phyloP scores from a whole-genome alignment of 1,140 invertebrate genomes.

The Drosophila carrolli region DNA sequence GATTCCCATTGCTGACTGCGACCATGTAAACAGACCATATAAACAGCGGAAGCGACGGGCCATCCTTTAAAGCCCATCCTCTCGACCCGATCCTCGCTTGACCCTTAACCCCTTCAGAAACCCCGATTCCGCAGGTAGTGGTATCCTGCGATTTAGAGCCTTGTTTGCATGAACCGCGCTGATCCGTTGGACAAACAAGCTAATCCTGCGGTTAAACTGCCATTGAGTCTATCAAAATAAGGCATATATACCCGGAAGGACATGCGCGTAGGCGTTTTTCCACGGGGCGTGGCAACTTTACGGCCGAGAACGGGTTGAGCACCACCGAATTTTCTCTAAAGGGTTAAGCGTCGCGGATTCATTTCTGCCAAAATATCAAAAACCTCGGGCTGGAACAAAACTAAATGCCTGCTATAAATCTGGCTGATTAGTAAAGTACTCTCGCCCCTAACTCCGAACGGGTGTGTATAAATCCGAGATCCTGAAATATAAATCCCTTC shows the following conservation, averaged over 20 bases:
- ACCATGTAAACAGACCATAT: constrained; percentile 74
- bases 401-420: constrained; percentile 79
- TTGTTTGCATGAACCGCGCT: constrained; percentile 73
- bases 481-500: constrained; percentile 26
- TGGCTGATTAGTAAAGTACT: constrained; percentile 78
- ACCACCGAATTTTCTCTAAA: constrained; percentile 25
- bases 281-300: constrained; percentile 56
- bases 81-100: not conserved
- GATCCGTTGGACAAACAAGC: constrained; percentile 80
- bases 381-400: constrained; percentile 61
- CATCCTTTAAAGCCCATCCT: not conserved
- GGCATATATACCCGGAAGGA: constrained; percentile 73
- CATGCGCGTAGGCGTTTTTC: constrained; percentile 22
- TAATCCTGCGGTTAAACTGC: constrained; percentile 84
- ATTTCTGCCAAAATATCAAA: constrained; percentile 51
- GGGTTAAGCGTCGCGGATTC: constrained; percentile 67
- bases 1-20: constrained; percentile 57
- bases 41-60: constrained; percentile 72
- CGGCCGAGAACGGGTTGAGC: constrained; percentile 66
- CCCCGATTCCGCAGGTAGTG: constrained; percentile 21
- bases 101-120: constrained; percentile 63
- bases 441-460: constrained; percentile 50
- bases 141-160: constrained; percentile 12
- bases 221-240: constrained; percentile 82
- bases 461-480: constrained; percentile 8